phyloP scores from a whole-genome alignment of 2,888 invertebrate species.

The Andrena bucephala region DNA sequence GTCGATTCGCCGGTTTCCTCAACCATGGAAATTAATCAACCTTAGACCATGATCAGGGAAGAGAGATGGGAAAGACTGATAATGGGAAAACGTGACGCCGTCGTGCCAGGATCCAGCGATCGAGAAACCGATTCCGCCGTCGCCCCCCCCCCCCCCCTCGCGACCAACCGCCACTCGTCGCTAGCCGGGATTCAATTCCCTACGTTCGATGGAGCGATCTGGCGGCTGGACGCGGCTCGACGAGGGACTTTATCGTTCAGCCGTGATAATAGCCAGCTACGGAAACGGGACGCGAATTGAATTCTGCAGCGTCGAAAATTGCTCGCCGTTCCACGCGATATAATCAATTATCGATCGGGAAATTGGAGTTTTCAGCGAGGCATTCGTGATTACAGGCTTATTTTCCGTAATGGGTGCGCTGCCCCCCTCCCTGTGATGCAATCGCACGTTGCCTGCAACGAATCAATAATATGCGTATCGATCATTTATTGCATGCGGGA shows the following conservation, averaged over 20 bases:
- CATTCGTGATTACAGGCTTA: conserved; percentile 55
- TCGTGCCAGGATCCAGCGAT: conserved; percentile 37
- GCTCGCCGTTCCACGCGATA: conserved; percentile 27
- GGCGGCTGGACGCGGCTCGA: conserved; percentile 23
- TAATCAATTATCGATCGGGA: conserved; percentile 72
- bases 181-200: conserved; percentile 26
- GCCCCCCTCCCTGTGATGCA: background rate
- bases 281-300: conserved; percentile 17
- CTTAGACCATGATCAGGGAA: conserved; percentile 68
- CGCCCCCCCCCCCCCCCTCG: background rate
- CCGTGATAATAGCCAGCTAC: conserved; percentile 44
- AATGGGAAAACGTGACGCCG: conserved; percentile 62
- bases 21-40: conserved; percentile 84
- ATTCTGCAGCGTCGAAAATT: conserved; percentile 1
- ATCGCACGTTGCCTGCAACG: conserved; percentile 25
- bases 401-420: conserved; percentile 4
- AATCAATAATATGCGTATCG: conserved; percentile 72
- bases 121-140: conserved; percentile 55
- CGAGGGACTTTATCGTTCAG: conserved; percentile 45
- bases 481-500: conserved; percentile 57
- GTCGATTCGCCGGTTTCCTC: conserved; percentile 78
- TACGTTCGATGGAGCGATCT: conserved; percentile 41
- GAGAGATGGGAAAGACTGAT: conserved; percentile 31
- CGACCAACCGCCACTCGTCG: background rate
- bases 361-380: conserved; percentile 67